A percentile compares a stretch with the other conserved stretches of the same genome.
Conservation (phyloP, 2,888 invertebrate genomes). For the Clistopyga incitator region DNA sequence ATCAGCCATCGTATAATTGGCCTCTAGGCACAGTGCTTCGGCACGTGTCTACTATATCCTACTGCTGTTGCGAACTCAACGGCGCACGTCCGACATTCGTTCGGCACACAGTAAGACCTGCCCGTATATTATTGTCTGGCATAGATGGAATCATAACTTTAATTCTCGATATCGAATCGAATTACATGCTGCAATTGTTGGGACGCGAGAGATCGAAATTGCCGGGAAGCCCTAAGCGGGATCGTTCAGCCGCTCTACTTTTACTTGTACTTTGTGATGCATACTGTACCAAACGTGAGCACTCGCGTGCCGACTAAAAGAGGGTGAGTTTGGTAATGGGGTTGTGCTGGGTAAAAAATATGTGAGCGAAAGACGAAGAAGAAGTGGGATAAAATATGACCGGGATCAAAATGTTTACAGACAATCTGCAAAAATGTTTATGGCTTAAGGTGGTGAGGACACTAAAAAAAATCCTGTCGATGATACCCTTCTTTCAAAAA, state of each 20-base stretch:
- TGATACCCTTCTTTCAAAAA: no score
- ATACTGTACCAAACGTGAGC: slow-evolving; percentile 1
- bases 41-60: slow-evolving; percentile 64
- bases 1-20: slow-evolving; percentile 70
- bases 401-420: not conserved
- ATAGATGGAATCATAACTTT: slow-evolving; percentile 81
- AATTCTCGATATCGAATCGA: slow-evolving; percentile 82
- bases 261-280: slow-evolving; percentile 20
- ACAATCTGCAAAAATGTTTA: not conserved
- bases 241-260: slow-evolving; percentile 37
- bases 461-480: no score
- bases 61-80: slow-evolving; percentile 42
- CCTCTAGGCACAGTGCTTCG: slow-evolving; percentile 59
- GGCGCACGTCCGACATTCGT: slow-evolving; percentile 66
- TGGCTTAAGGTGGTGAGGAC: no score
- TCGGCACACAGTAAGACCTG: slow-evolving; percentile 83
- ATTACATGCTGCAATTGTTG: slow-evolving; percentile 79
- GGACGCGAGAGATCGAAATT: slow-evolving; percentile 53
- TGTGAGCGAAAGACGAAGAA: not conserved
- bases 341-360: slow-evolving; percentile 33
- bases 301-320: slow-evolving; percentile 41
- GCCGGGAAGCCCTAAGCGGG: slow-evolving; percentile 28
- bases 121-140: slow-evolving; percentile 81
- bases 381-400: not conserved
- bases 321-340: slow-evolving; percentile 39